Conservation (phyloP, 35 echinoderm and acorn worm genomes). For the Lytechinus pictus region DNA sequence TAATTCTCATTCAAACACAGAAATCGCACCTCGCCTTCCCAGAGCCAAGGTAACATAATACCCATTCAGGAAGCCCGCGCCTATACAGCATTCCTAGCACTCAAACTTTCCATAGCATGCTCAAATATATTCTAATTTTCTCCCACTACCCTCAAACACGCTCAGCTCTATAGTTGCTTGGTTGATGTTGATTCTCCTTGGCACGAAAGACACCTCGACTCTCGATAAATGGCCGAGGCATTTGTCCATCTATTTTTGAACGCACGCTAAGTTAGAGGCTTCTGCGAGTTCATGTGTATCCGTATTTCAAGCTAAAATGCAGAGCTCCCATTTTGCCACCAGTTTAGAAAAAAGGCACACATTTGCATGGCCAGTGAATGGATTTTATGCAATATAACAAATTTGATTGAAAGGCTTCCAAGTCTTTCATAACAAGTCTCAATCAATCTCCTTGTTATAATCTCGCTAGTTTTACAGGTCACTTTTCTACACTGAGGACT, state of each 20-base stretch:
- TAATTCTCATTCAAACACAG: background rate
- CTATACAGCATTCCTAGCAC: background rate
- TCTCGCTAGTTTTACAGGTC: no score
- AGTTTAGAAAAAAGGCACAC: no score
- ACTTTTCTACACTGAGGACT: no score
- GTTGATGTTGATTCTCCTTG: background rate
- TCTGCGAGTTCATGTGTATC: background rate
- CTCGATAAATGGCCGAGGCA: background rate
- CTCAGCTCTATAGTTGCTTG: background rate
- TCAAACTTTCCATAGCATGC: background rate
- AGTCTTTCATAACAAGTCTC: no score
- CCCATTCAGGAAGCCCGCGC: background rate
- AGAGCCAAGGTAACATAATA: background rate
- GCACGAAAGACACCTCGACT: background rate
- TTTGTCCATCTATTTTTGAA: background rate
- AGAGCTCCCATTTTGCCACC: no score
- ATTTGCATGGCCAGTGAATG: background rate
- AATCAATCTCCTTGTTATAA: no score
- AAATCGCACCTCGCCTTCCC: background rate
- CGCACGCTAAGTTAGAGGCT: background rate
- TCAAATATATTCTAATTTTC: background rate
- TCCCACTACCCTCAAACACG: background rate
- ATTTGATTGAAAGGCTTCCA: no score
- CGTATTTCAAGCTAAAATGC: no score
- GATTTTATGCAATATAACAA: background rate